Evolutionary conservation across 2,888 invertebrate genomes (phyloP), one percentile per base, ranked within the genome.

Genomic region (Trichopria drosophilae): DNA sequence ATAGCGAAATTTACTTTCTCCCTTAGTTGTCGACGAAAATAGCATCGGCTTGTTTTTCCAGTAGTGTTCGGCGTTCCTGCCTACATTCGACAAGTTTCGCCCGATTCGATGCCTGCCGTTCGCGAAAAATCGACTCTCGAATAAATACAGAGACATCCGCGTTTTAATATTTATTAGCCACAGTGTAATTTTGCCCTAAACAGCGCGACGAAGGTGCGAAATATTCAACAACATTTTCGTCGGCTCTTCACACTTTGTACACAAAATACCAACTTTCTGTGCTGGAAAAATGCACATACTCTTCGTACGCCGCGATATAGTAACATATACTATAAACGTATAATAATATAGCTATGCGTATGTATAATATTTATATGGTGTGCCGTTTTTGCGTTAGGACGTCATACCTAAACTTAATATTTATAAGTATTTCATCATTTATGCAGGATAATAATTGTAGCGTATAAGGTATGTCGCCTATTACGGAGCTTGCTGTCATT

Each of bases 211-310:
- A n/a, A n/a, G n/a, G n/a, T n/a, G n/a, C n/a, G n/a, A n/a, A n/a
- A n/a, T n/a, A n/a, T n/a, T n/a, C n/a, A n/a, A n/a, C n/a, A n/a
- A n/a, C n/a, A n/a, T n/a, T 46, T 47, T 32, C 20, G 32, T 55
- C 52, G 42, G 35, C 31, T 32, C 49, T 48, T 50, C 39, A 32
- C 46, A 55, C 24, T 66, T 73, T 69, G 68, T 72, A 72, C 73
- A 72, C 66, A 72, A 73, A 74, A 73, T 72, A 72, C 68, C 66
- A 66, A 71, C 66, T 71, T 67, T 66, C 63, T 67, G 67, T 69
- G 67, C 66, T 64, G 57, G 58, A 66, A 69, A 68, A 69, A 70
- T 63, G 65, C 71, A 69, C 70, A 65, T 65, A 64, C 63, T 63
- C 62, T 58, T 65, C 61, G 52, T 62, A 67, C 63, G 60, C 60